A percentile compares a stretch with the other conserved stretches of the same genome.
Conservation (phyloP, 2,113 vertebrate species). For the Notechis scutatus region DNA sequence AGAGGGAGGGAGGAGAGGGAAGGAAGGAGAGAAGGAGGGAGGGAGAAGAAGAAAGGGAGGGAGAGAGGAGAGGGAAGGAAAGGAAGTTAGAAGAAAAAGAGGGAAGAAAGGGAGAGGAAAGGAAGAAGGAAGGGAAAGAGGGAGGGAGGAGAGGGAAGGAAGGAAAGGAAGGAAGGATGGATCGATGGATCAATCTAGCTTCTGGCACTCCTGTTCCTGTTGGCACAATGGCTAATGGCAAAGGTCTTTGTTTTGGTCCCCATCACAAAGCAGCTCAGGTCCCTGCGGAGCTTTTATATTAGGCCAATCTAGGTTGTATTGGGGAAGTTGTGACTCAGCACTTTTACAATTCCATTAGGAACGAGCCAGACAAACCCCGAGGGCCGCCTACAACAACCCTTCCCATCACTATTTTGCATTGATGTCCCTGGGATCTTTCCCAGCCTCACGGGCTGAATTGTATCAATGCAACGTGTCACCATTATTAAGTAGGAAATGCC, state of each 20-base stretch:
- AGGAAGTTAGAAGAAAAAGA: no score
- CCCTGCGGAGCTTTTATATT: background rate
- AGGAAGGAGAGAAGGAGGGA: no score
- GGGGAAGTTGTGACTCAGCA: background rate
- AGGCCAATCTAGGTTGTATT: background rate
- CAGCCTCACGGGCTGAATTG: background rate
- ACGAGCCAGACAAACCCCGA: background rate
- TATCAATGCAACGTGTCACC: background rate
- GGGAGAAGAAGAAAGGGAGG: no score
- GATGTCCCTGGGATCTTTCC: background rate
- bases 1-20: background rate
- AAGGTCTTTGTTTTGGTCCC: background rate
- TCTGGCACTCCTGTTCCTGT: background rate
- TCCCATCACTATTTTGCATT: background rate
- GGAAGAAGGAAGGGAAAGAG: no score
- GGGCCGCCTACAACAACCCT: background rate
- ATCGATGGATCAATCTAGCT: no score
- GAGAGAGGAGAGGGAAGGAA: background rate
- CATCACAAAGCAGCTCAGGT: background rate
- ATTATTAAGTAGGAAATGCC: background rate
- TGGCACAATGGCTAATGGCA: background rate
- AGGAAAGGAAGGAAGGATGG: no score
- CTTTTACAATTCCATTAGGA: background rate
- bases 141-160: no score
- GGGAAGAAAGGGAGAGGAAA: no score